A percentile compares a stretch with the other conserved stretches of the same genome.
Evolutionary conservation across 2,888 invertebrate genomes (phyloP).

Genomic region (Philonicus albiceps): DNA sequence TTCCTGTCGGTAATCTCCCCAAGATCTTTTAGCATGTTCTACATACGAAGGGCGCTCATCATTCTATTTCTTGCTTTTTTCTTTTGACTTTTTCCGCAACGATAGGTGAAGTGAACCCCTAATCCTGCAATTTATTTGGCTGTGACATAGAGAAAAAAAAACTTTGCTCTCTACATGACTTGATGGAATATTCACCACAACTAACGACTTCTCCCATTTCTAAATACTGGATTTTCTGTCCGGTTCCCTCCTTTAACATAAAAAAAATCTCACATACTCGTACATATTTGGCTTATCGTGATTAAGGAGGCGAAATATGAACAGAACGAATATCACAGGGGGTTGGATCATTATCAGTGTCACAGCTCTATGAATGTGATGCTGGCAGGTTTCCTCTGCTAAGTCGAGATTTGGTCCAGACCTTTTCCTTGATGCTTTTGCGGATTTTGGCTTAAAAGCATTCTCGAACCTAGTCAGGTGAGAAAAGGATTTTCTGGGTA

Average conservation of each 20-base stretch:
- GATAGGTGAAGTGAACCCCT: background rate
- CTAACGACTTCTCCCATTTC: background rate
- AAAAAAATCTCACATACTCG: background rate
- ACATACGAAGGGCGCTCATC: background rate
- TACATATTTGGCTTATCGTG: background rate
- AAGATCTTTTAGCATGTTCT: background rate
- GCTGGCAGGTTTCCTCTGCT: background rate
- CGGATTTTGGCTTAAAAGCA: conserved; percentile 1
- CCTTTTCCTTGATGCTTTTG: background rate
- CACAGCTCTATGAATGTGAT: background rate
- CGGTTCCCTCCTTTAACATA: background rate
- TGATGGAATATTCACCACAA: background rate
- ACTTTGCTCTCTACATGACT: background rate
- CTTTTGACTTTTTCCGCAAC: background rate
- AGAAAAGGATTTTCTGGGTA: conserved; percentile 19
- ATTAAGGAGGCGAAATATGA: background rate
- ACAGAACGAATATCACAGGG: background rate
- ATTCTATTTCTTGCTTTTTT: background rate
- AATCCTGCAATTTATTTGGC: background rate
- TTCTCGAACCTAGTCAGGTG: background rate
- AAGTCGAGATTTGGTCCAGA: background rate
- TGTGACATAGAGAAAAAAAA: background rate
- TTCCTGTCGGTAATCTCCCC: background rate
- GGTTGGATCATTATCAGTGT: background rate
- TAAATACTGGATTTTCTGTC: background rate